Conservation (phyloP, 1,140 invertebrate species). For the Leptoteleia sp. region DNA sequence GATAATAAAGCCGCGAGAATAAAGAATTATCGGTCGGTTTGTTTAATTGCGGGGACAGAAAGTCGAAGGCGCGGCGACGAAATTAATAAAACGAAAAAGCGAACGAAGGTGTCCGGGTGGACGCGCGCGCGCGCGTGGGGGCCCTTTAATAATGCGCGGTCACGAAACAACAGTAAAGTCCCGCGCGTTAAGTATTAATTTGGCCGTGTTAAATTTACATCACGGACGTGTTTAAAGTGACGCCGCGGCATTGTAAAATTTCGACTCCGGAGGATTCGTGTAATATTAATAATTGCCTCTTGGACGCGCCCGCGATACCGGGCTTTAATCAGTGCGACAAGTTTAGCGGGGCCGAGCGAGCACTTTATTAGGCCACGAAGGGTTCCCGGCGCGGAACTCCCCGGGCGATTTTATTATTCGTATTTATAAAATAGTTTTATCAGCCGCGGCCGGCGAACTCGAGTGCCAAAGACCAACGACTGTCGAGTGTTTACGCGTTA, state of each 20-base stretch:
- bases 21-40: too few species aligned
- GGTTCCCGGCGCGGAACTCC: conserved; percentile 23
- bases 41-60: conserved; percentile 4
- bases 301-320: conserved; percentile 24
- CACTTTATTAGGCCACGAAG: conserved; percentile 28
- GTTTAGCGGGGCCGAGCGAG: conserved; percentile 10
- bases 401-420: conserved; percentile 29
- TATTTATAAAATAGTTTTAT: conserved; percentile 40
- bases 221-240: conserved; percentile 35
- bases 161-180: conserved; percentile 46
- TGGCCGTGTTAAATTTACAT: conserved; percentile 38
- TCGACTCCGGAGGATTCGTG: conserved; percentile 24
- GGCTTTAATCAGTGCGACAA: conserved; percentile 43
- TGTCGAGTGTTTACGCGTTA: too few species aligned
- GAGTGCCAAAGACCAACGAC: too few species aligned
- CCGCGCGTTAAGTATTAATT: conserved; percentile 45
- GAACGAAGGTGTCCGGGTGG: conserved; percentile 11
- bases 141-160: conserved; percentile 44
- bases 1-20: too few species aligned
- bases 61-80: conserved; percentile 3
- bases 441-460: too few species aligned
- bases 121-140: too few species aligned
- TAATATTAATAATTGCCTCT: conserved; percentile 40
- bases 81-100: conserved; percentile 22
- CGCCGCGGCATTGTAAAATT: conserved; percentile 9